Conservation (phyloP, 2,888 invertebrate genomes). For the Ptilodon capucinus region DNA sequence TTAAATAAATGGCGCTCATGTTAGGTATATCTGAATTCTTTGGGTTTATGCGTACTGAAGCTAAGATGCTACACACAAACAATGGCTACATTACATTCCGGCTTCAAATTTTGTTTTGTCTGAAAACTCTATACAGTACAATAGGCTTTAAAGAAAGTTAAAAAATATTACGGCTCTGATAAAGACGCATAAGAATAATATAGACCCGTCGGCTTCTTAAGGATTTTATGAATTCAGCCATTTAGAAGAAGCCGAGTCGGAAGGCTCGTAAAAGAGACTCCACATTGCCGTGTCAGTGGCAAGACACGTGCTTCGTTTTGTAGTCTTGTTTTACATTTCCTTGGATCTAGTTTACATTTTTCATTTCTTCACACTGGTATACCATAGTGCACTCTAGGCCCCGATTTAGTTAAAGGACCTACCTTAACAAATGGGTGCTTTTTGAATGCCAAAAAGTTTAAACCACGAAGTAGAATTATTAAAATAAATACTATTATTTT, state of each 20-base stretch:
- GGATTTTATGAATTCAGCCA: conserved; percentile 33
- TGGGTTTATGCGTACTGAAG: neutral
- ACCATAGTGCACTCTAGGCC: too few species aligned
- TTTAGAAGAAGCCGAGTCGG: conserved; percentile 25
- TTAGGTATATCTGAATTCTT: too few species aligned
- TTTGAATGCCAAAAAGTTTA: conserved; percentile 23
- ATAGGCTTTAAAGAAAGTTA: conserved; percentile 24
- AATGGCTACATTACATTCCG: neutral
- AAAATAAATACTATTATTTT: too few species aligned
- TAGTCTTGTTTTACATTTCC: conserved; percentile 15
- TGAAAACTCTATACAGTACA: conserved; percentile 8
- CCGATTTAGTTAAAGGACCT: too few species aligned
- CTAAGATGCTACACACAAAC: neutral
- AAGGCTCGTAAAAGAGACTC: conserved; percentile 20
- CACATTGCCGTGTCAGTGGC: conserved; percentile 12
- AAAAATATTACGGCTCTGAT: conserved; percentile 32
- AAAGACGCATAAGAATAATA: conserved; percentile 35
- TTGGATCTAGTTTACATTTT: conserved; percentile 27
- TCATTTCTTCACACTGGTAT: conserved; percentile 18
- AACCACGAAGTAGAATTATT: too few species aligned
- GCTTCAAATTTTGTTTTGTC: neutral
- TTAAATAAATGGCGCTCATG: too few species aligned
- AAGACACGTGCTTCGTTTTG: conserved; percentile 18
- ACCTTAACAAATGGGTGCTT: too few species aligned
- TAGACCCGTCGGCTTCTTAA: conserved; percentile 28